phyloP scores from a whole-genome alignment of 2,797 vertebrate species.

The Lateolabrax maculatus region DNA sequence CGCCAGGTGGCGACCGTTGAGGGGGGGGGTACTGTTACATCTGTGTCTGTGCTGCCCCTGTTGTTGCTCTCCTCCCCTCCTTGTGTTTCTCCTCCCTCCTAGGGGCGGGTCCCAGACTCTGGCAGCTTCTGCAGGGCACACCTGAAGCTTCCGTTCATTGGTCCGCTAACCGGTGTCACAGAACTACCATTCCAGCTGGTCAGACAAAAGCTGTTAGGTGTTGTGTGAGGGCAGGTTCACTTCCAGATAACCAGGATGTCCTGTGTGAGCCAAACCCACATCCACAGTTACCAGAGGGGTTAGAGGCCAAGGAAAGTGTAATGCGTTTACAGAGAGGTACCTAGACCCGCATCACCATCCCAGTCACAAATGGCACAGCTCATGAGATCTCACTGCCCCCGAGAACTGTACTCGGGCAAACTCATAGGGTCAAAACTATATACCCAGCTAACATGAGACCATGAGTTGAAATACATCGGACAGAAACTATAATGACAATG shows the following conservation, averaged over 20 bases:
- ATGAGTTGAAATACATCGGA: neutral
- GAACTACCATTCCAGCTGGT: neutral
- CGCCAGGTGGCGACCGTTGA: too few species aligned
- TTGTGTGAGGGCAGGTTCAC: neutral
- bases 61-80: too few species aligned
- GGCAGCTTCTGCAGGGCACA: too few species aligned
- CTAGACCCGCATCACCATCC: neutral
- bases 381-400: neutral
- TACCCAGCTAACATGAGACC: neutral
- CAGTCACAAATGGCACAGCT: neutral
- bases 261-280: neutral
- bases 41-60: too few species aligned
- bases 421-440: neutral
- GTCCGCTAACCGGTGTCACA: too few species aligned
- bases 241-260: neutral
- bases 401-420: neutral
- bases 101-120: too few species aligned
- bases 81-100: too few species aligned
- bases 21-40: too few species aligned
- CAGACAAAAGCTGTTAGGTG: neutral
- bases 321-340: neutral
- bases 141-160: too few species aligned
- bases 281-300: neutral
- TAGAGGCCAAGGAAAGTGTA: neutral
- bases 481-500: too few species aligned